A percentile compares a stretch with the other conserved stretches of the same genome.
Evolutionary conservation across 2,888 invertebrate genomes (phyloP).

Genomic region (Hermaeophaga mercurialis): DNA sequence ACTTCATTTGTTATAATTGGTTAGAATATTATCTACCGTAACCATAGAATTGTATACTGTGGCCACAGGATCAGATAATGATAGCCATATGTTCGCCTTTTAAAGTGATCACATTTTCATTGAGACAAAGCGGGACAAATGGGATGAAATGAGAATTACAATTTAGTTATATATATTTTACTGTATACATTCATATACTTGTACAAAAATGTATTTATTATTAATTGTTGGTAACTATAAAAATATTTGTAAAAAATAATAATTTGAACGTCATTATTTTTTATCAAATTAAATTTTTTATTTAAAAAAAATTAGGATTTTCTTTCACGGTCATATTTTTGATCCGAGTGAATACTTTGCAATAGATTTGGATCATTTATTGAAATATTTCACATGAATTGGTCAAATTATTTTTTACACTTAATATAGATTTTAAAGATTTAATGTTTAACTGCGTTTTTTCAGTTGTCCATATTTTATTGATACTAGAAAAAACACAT

Average conservation of each 20-base stretch:
- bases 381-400: not conserved
- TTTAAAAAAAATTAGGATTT: no score
- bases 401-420: not conserved
- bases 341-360: not conserved
- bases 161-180: slow-evolving; percentile 8
- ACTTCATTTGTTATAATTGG: no score
- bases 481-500: not conserved
- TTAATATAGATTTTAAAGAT: not conserved
- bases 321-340: no score
- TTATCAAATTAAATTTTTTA: no score
- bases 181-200: slow-evolving; percentile 7
- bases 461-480: not conserved
- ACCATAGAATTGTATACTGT: no score
- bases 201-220: slow-evolving; percentile 11
- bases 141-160: not conserved
- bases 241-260: slow-evolving; percentile 12
- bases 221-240: slow-evolving; percentile 12
- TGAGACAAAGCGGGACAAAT: slow-evolving; percentile 13
- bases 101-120: slow-evolving; percentile 13
- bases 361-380: not conserved
- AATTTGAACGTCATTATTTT: no score
- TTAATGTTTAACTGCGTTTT: no score
- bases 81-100: no score
- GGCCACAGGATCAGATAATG: no score
- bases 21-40: no score